phyloP scores from a whole-genome alignment of 2,888 invertebrate species.

The Drosophila parthenogenetica region DNA sequence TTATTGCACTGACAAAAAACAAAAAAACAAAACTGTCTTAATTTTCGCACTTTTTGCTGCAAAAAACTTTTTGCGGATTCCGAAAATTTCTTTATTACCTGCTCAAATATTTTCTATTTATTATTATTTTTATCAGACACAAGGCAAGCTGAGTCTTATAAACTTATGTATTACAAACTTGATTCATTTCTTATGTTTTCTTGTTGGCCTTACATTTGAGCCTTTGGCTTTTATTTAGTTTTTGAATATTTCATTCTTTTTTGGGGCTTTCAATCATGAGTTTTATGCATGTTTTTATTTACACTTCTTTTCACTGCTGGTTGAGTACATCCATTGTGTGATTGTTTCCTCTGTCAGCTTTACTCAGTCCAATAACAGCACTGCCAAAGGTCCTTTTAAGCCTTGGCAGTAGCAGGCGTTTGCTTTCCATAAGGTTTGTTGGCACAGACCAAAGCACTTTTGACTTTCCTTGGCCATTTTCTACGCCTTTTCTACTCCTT shows the following conservation, averaged over 20 bases:
- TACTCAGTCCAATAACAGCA: background rate
- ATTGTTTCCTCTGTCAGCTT: background rate
- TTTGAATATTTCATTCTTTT: slow-evolving; percentile 48
- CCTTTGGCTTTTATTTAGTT: slow-evolving; percentile 25
- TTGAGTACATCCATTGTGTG: slow-evolving; percentile 44
- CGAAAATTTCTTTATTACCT: background rate
- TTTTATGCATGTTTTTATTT: slow-evolving; percentile 19
- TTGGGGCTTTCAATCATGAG: slow-evolving; percentile 34
- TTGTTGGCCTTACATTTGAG: background rate
- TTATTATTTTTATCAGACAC: background rate
- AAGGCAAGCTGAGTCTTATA: too few relatives aligned
- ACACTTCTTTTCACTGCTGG: slow-evolving; percentile 37
- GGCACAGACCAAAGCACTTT: slow-evolving; percentile 26
- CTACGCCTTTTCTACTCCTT: background rate
- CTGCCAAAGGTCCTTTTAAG: background rate
- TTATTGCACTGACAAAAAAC: slow-evolving; percentile 45
- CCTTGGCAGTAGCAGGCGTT: slow-evolving; percentile 21
- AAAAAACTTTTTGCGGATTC: too few relatives aligned
- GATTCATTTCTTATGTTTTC: background rate
- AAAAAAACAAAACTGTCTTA: background rate
- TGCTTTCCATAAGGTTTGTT: slow-evolving; percentile 6
- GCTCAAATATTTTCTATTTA: background rate
- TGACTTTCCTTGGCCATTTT: slow-evolving; percentile 29
- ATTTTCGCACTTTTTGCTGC: background rate
- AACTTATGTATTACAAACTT: too few relatives aligned